Base-by-base conservation (phyloP, 2,888 invertebrate genomes). In the Troides oblongomaculatus region DNA sequence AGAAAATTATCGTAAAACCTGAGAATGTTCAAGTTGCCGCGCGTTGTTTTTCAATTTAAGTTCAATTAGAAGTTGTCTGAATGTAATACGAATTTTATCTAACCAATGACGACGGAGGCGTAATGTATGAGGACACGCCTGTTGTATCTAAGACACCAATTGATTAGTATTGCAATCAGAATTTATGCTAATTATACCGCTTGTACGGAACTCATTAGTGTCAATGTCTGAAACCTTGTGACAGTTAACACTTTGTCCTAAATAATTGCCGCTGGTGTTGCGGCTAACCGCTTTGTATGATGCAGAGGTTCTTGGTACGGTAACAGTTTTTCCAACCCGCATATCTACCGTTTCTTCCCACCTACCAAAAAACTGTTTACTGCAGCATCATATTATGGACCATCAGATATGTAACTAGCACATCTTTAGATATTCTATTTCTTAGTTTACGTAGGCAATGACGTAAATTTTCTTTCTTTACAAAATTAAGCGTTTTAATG, bases 11-110 rank as follows among this genome's bases (percentile, higher is more conserved):
- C 58, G 65, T 43, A 36, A 69, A 62, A 65, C 61, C 25, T 69
- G 61, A 61, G 36, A 69, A 69, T 58, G 50, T 57, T 58, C 21
- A 43, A 60, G 53, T 56, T 39, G 18, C 60, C 43, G 21, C 43
- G 56, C 69, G 66, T 69, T 72, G 66, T 66, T 72, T 70, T 70
- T 71, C 72, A 72, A 72, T 76, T 75, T 75, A 75, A 71, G 72
- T 70, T 73, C 75, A 76, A 75, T 74, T 75, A 76, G 73, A 74
- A 68, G 57, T 68, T 74, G 74, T 69, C 46, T 57, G 14, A 36
- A 53, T 62, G 57, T 50, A 61, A 50, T 64, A 60, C 25, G 60
- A 59, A 50, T 25, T 46, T 18, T 23, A 39, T 30, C 58, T 50
- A 46, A 58, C 21, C 30, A 21, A 50, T 59, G 23, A 30, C 23